These are phyloP conservation scores for Eudyptes chrysolophus DNA, from an alignment of 2,113 vertebrate genomes.

Conservation along the genomic window DNA sequence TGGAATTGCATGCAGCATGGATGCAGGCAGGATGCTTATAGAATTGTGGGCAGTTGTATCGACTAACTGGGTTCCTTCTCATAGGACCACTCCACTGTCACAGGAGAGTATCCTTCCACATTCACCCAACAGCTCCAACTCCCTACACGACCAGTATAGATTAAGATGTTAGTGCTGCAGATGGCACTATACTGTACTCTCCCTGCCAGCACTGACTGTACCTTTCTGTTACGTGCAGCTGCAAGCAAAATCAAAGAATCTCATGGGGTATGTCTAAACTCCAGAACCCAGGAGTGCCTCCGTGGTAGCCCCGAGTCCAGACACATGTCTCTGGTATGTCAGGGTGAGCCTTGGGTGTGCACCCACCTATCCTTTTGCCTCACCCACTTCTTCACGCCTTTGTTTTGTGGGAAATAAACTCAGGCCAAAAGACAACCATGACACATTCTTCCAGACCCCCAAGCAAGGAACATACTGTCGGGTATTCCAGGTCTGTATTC, in stretches of 20 bases:
- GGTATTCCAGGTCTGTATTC: not conserved
- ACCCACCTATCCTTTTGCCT: not conserved
- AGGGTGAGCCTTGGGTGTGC: constrained; percentile 2
- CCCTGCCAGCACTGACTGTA: not conserved
- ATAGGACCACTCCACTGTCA: not conserved
- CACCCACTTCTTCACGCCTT: not conserved
- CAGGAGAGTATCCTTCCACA: not conserved
- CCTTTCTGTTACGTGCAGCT: rapidly evolving
- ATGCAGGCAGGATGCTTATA: not conserved
- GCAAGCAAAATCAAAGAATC: not conserved
- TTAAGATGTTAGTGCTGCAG: not conserved
- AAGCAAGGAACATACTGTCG: not conserved
- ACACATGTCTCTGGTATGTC: not conserved
- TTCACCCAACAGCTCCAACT: not conserved
- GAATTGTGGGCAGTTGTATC: not conserved
- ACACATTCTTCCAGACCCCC: not conserved
- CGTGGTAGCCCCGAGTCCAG: not conserved
- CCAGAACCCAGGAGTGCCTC: not conserved
- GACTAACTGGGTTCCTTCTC: not conserved
- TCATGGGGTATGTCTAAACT: not conserved
- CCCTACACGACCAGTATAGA: rapidly evolving
- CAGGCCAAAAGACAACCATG: not conserved
- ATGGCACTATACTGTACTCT: not conserved
- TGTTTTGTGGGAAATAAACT: not conserved
- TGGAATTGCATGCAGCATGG: not conserved